These are phyloP conservation scores for Sicus ferrugineus DNA, from an alignment of 2,888 invertebrate species.

Conservation along the genomic window DNA sequence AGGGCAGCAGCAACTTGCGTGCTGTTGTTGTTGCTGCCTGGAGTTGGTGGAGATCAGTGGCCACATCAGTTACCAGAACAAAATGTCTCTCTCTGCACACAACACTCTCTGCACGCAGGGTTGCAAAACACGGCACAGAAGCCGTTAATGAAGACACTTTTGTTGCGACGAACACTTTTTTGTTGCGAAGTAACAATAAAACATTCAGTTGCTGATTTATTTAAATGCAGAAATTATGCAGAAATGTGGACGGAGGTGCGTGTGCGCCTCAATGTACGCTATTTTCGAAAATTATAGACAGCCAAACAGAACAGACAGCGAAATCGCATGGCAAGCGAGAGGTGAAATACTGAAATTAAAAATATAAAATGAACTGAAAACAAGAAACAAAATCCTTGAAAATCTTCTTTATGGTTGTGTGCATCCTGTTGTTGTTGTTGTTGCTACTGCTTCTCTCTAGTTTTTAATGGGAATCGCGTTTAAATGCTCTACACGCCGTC, in stretches of 20 bases:
- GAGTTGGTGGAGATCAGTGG: background rate
- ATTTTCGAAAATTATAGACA: too few relatives aligned
- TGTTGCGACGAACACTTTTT: background rate
- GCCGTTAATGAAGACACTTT: constrained; percentile 18
- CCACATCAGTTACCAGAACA: background rate
- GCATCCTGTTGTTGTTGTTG: background rate
- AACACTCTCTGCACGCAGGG: too few relatives aligned
- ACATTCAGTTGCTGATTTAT: background rate
- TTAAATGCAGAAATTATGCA: constrained; percentile 14
- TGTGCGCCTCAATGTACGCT: background rate
- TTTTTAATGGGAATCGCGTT: background rate
- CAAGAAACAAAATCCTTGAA: too few relatives aligned
- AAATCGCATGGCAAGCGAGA: background rate
- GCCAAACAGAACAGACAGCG: background rate
- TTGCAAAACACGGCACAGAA: background rate
- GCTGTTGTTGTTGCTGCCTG: background rate
- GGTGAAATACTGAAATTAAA: too few relatives aligned
- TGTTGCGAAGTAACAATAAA: constrained; percentile 2
- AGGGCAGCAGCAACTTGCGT: background rate
- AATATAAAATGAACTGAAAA: too few relatives aligned
- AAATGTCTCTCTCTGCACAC: too few relatives aligned
- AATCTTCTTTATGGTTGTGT: background rate
- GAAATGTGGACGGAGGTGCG: constrained; percentile 3
- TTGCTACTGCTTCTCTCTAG: background rate
- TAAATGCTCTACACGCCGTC: background rate